phyloP scores from a whole-genome alignment of 2,888 invertebrate species.

The Phengaris arion region DNA sequence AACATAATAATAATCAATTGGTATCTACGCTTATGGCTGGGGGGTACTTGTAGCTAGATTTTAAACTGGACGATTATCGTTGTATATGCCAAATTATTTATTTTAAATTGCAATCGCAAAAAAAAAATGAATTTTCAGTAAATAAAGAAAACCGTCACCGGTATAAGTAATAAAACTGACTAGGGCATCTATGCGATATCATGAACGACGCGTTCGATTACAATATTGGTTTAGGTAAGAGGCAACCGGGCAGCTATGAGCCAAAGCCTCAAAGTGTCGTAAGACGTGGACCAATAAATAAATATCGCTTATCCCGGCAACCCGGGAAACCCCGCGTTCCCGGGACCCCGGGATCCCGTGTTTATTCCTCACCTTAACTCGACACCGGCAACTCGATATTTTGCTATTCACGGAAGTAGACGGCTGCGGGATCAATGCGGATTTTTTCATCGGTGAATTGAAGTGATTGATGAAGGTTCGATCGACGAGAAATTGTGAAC shows the following conservation, averaged over 20 bases:
- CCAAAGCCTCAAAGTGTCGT: conserved; percentile 12
- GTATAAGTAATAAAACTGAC: background rate
- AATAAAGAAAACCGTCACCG: background rate
- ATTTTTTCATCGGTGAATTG: conserved; percentile 22
- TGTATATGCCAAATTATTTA: too few species aligned
- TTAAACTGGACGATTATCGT: too few species aligned
- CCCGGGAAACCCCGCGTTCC: conserved; percentile 3
- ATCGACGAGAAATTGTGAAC: conserved; percentile 9
- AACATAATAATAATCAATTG: background rate
- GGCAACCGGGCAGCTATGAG: background rate
- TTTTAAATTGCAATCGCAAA: too few species aligned
- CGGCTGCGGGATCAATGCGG: conserved; percentile 22
- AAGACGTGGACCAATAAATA: conserved; percentile 23
- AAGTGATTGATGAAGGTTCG: conserved; percentile 16
- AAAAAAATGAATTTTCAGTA: too few species aligned
- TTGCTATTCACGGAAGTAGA: conserved; percentile 65
- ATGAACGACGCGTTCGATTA: background rate
- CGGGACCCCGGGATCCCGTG: conserved; percentile 6
- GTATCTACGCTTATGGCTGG: too few species aligned
- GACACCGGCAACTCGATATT: conserved; percentile 67
- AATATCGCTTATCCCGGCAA: conserved; percentile 19
- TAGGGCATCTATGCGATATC: background rate
- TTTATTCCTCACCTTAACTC: conserved; percentile 40
- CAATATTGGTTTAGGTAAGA: conserved; percentile 17
- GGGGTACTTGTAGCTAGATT: too few species aligned